Percentiles rank a stretch among this genome's conserved stretches.
These are phyloP conservation scores for Entomobrya proxima DNA, from an alignment of 2,888 invertebrate species.

Conservation along the genomic window DNA sequence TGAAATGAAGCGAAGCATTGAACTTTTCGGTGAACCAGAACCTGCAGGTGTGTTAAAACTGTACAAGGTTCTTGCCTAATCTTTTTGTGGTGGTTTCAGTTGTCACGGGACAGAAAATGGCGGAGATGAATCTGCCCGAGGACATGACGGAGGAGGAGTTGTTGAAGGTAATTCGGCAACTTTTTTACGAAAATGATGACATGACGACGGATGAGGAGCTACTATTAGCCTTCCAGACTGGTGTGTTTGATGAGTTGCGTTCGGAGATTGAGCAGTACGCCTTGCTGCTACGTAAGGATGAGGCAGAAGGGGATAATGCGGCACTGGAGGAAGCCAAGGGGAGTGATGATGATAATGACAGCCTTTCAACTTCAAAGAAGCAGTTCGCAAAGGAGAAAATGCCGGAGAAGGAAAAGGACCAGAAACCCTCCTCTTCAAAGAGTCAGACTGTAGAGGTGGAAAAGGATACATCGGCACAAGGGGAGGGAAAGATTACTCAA, in stretches of 20 bases:
- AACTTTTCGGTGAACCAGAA: too few species aligned
- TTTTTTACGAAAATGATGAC: constrained; percentile 42
- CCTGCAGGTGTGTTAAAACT: too few species aligned
- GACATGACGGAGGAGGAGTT: constrained; percentile 44
- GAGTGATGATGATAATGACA: background rate
- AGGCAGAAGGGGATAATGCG: background rate
- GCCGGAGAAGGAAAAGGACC: background rate
- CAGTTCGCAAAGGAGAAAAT: background rate
- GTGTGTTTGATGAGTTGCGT: constrained; percentile 56
- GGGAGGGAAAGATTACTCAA: background rate
- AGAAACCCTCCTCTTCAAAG: too few species aligned
- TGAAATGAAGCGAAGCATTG: too few species aligned
- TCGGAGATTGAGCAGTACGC: constrained; percentile 48
- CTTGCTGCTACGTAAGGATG: background rate
- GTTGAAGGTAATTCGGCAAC: constrained; percentile 42
- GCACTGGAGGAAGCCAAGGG: background rate
- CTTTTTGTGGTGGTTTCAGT: too few species aligned
- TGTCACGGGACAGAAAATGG: too few species aligned
- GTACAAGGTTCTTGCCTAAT: too few species aligned
- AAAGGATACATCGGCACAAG: constrained; percentile 1
- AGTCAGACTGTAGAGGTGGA: background rate
- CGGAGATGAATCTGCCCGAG: background rate
- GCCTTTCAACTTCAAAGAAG: background rate
- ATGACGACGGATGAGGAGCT: constrained; percentile 44
- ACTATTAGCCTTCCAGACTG: constrained; percentile 4